These are phyloP conservation scores for Mormyrus hasselquistii DNA, from an alignment of 2,797 vertebrate species.

Conservation along the genomic window DNA sequence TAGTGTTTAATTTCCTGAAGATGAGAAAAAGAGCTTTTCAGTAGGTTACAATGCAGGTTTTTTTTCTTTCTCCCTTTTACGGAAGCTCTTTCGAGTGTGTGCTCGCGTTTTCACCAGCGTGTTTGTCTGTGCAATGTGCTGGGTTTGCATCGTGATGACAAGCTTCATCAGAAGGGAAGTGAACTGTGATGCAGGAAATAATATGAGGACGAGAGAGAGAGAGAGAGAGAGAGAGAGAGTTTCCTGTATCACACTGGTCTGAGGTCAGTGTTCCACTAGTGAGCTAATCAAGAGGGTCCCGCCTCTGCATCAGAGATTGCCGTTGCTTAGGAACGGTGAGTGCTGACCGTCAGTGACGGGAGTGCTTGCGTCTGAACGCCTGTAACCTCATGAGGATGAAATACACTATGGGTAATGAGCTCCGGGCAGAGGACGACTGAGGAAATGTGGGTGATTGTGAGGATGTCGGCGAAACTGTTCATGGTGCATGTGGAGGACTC, in stretches of 20 bases:
- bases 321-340: slow-evolving; percentile 14
- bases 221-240: not conserved
- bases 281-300: not conserved
- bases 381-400: not conserved
- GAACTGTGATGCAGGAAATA: slow-evolving; percentile 7
- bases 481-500: not conserved
- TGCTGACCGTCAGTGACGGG: not conserved
- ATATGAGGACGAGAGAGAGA: not conserved
- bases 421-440: not conserved
- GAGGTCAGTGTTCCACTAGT: not conserved
- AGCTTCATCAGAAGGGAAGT: not conserved
- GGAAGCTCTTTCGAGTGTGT: not conserved
- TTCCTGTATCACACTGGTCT: not conserved
- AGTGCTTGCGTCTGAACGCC: not conserved
- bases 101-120: not conserved
- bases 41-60: not conserved
- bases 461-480: not conserved
- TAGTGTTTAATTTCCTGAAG: slow-evolving; percentile 16
- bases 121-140: not conserved
- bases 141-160: not conserved
- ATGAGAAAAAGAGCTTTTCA: not conserved
- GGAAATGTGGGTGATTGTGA: not conserved
- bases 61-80: not conserved
- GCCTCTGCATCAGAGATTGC: slow-evolving; percentile 1
- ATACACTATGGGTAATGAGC: not conserved